phyloP scores from a whole-genome alignment of 2,888 invertebrate genomes.

The Tetheella fluctuosa region DNA sequence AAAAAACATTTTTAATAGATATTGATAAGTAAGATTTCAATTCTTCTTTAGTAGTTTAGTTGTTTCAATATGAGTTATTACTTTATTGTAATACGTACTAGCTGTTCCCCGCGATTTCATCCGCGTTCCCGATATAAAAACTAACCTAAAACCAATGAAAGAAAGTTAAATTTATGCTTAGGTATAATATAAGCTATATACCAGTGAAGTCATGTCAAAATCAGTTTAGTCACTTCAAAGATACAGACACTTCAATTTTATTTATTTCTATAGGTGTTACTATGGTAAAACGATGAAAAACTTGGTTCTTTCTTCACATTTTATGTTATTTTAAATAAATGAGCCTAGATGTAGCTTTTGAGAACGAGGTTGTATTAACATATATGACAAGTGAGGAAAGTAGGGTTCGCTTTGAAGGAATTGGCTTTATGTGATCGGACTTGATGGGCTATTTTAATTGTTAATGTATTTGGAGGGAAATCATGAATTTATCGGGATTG shows the following conservation, averaged over 20 bases:
- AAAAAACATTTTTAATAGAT: neutral
- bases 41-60: no score
- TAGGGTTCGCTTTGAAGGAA: constrained; percentile 8
- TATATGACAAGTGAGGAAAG: constrained; percentile 8
- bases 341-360: neutral
- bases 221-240: no score
- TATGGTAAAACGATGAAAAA: neutral
- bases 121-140: no score
- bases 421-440: constrained; percentile 3
- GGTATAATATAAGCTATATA: no score
- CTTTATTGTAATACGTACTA: no score
- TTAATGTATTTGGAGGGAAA: neutral
- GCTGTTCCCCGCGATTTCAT: no score
- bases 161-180: no score
- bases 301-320: neutral
- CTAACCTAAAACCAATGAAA: no score
- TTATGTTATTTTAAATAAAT: no score
- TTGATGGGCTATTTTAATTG: neutral
- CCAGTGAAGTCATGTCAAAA: no score
- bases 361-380: neutral
- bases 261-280: neutral
- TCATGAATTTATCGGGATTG: neutral
- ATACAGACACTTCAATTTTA: no score
- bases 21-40: neutral
- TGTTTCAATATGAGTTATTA: no score